A percentile compares a stretch with the other conserved stretches of the same genome.
phyloP scores from a whole-genome alignment of 37 sponge, comb jelly and placozoan genomes.

The Ianthella basta region DNA sequence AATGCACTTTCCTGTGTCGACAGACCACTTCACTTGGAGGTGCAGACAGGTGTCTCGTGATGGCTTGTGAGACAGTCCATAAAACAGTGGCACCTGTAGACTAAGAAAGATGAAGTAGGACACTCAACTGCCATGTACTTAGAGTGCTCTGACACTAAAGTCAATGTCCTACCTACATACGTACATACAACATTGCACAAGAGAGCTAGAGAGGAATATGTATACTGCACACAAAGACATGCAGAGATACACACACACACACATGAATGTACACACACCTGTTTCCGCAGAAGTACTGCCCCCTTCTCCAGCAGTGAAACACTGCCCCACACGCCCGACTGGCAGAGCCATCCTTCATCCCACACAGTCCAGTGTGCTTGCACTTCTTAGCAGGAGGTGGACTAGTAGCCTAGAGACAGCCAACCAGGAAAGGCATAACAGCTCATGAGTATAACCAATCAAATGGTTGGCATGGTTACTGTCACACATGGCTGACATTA shows the following conservation, averaged over 20 bases:
- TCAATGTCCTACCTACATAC: not conserved
- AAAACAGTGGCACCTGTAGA: not conserved
- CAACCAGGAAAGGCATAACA: not conserved
- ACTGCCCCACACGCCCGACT: not conserved
- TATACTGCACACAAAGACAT: not conserved
- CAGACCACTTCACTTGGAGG: slow-evolving; percentile 49
- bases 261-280: not conserved
- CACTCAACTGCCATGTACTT: not conserved
- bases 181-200: not conserved
- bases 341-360: not conserved
- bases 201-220: not conserved
- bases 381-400: not conserved
- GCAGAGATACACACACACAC: too few species aligned
- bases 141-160: too few species aligned
- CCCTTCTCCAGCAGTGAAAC: slow-evolving; percentile 28
- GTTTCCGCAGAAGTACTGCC: slow-evolving; percentile 20
- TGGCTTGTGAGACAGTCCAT: not conserved
- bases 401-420: not conserved
- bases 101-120: not conserved
- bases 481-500: too few species aligned
- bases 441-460: not conserved
- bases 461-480: too few species aligned
- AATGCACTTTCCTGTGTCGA: slow-evolving; percentile 78
- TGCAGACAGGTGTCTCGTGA: too few species aligned
- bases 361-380: not conserved